Conservation (phyloP, 2,888 invertebrate genomes). For the Acleris cristana region DNA sequence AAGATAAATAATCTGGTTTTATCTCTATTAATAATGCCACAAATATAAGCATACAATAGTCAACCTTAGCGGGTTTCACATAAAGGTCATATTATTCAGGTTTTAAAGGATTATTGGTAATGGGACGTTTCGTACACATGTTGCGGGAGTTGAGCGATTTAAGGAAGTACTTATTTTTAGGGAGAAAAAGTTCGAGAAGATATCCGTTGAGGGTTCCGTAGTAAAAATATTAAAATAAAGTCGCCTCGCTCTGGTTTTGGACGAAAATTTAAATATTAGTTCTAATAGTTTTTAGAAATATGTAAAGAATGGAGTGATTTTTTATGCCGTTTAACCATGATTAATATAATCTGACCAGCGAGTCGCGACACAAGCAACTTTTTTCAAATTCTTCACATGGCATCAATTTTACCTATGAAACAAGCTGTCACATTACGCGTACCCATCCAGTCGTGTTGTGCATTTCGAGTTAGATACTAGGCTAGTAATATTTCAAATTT, state of each 20-base stretch:
- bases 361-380: no score
- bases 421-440: no score
- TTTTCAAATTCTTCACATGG: no score
- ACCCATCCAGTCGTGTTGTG: no score
- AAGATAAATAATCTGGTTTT: constrained; percentile 61
- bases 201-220: constrained; percentile 15
- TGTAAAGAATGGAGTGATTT: no score
- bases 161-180: constrained; percentile 35
- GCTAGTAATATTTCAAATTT: no score
- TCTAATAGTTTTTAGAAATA: no score
- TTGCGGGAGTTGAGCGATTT: constrained; percentile 30
- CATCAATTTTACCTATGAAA: no score
- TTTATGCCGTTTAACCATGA: no score
- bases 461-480: no score
- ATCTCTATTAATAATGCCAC: constrained; percentile 66
- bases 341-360: no score
- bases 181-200: constrained; percentile 5
- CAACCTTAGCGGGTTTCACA: neutral
- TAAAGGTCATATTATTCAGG: constrained; percentile 41
- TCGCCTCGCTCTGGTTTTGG: no score
- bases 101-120: constrained; percentile 74
- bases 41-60: neutral
- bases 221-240: neutral
- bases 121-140: constrained; percentile 43
- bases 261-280: neutral